Conservation (phyloP, 2,113 vertebrate species). For the Channa maculata region DNA sequence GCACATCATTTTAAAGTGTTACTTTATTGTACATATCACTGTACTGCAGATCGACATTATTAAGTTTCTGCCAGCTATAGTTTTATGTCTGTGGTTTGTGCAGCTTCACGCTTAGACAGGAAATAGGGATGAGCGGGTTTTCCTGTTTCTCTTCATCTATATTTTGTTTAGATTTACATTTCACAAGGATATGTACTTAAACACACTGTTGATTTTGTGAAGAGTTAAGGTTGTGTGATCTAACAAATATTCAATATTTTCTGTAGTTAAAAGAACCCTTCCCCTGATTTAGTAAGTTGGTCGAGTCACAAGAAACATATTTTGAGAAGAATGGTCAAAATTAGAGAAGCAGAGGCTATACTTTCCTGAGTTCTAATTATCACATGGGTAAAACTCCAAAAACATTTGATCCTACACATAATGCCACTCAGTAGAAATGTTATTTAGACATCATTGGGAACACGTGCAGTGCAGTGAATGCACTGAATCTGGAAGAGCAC, state of each 20-base stretch:
- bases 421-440: not conserved
- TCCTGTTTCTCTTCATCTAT: slow-evolving; percentile 78
- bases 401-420: not conserved
- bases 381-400: not conserved
- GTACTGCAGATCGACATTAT: slow-evolving; percentile 44
- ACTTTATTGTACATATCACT: slow-evolving; percentile 29
- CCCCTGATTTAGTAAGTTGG: not conserved
- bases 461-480: no score
- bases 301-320: not conserved
- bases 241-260: no score
- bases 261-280: no score
- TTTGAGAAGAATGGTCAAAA: not conserved
- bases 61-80: slow-evolving; percentile 57
- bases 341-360: not conserved
- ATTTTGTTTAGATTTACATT: slow-evolving; percentile 59
- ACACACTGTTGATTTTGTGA: slow-evolving; percentile 3
- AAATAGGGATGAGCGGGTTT: slow-evolving; percentile 81
- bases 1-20: slow-evolving; percentile 3
- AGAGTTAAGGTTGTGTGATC: not conserved
- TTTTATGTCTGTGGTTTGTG: slow-evolving; percentile 77
- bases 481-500: not conserved
- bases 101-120: slow-evolving; percentile 78
- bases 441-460: not conserved
- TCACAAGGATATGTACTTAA: slow-evolving; percentile 39
- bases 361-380: not conserved